Evolutionary conservation across 1,140 invertebrate species (phyloP).

Genomic region (Metopolophium dirhodum): DNA sequence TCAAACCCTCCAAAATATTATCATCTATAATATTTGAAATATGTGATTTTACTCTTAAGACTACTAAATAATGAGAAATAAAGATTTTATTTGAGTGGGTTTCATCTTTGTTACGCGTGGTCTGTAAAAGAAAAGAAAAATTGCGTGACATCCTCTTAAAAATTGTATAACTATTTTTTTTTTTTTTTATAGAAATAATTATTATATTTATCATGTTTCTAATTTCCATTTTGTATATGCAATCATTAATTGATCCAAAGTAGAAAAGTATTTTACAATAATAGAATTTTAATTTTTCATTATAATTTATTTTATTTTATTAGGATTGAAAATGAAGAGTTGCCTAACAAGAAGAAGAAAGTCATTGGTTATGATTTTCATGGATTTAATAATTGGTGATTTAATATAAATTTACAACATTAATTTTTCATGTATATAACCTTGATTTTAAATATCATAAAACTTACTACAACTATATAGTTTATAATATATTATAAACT

Average conservation of each 20-base stretch:
- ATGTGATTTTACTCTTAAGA: no score
- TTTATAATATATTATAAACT: not conserved
- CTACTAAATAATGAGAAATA: no score
- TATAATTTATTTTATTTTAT: not conserved
- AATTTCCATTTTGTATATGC: not conserved
- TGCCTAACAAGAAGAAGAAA: slow-evolving; percentile 39
- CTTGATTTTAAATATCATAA: not conserved
- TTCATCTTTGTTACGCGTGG: no score
- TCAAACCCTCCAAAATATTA: no score
- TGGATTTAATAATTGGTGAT: slow-evolving; percentile 51
- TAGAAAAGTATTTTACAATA: not conserved
- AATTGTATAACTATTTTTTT: not conserved
- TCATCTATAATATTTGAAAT: no score
- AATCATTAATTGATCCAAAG: not conserved
- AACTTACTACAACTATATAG: not conserved
- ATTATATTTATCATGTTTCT: not conserved
- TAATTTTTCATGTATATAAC: not conserved
- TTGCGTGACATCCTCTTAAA: not conserved
- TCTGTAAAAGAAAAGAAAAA: no score
- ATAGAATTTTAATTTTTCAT: not conserved
- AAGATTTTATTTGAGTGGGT: no score
- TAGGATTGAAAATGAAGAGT: slow-evolving; percentile 37
- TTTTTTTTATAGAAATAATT: not conserved
- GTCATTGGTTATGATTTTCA: slow-evolving; percentile 54
- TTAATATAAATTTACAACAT: not conserved